Conservation (phyloP, 2,113 vertebrate genomes). For the Megaceryle torquata region DNA sequence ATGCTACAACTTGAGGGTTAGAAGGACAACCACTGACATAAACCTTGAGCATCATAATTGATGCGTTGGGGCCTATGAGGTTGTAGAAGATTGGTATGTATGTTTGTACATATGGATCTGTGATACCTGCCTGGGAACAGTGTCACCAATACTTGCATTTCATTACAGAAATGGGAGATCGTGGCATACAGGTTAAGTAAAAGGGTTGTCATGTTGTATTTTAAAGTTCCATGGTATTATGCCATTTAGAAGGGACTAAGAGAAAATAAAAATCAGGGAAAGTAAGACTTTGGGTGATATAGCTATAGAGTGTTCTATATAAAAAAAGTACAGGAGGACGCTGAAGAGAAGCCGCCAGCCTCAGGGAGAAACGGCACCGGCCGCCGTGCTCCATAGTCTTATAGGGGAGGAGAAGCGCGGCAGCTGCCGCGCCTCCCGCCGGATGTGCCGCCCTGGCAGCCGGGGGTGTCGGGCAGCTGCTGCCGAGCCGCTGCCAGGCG, state of each 20-base stretch:
- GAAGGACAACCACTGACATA: not conserved
- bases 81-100: not conserved
- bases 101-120: not conserved
- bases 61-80: not conserved
- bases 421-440: not conserved
- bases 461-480: too few species aligned
- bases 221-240: not conserved
- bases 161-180: not conserved
- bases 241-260: not conserved
- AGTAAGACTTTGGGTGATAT: accelerated
- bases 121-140: not conserved
- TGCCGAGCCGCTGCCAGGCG: too few species aligned
- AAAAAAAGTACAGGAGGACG: too few species aligned
- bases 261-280: not conserved
- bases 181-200: not conserved
- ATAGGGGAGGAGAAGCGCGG: not conserved
- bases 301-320: not conserved
- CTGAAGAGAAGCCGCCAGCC: not conserved
- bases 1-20: not conserved
- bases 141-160: not conserved
- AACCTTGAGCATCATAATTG: not conserved
- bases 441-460: not conserved
- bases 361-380: too few species aligned
- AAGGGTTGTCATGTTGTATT: not conserved
- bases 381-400: not conserved